Evolutionary conservation across 2,797 vertebrate genomes (phyloP).

Genomic region (Takifugu rubripes): DNA sequence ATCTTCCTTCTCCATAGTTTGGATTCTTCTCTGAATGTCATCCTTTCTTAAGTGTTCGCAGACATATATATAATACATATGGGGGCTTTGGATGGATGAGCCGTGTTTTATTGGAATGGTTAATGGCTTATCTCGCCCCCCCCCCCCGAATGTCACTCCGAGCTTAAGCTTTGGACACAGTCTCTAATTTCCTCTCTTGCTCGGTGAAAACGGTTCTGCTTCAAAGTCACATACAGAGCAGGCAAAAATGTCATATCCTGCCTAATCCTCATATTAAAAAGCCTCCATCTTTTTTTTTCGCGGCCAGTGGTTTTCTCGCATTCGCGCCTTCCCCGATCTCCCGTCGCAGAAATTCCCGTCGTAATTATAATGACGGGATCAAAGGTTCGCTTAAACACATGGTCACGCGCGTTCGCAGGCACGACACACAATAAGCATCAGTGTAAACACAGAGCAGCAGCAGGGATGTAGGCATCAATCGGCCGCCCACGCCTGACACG

Average conservation of each 20-base stretch:
- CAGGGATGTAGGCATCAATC: constrained; percentile 44
- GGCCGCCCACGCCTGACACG: constrained; percentile 22
- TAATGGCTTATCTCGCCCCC: constrained; percentile 38
- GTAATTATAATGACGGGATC: constrained; percentile 26
- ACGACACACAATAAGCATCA: constrained; percentile 4
- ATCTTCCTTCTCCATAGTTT: constrained; percentile 58
- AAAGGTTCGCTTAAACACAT: constrained; percentile 19
- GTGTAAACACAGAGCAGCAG: constrained; percentile 30
- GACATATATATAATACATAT: constrained; percentile 24
- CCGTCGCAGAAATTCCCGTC: constrained; percentile 12
- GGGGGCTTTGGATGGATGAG: constrained; percentile 38
- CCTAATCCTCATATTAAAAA: constrained; percentile 60
- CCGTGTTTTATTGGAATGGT: constrained; percentile 34
- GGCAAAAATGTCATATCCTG: constrained; percentile 39
- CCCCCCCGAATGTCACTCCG: constrained; percentile 22
- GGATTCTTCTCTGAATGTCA: constrained; percentile 46
- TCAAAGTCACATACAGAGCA: constrained; percentile 42
- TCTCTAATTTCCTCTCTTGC: constrained; percentile 50
- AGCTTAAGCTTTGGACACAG: constrained; percentile 37
- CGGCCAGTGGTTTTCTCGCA: constrained; percentile 26
- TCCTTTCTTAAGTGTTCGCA: constrained; percentile 36
- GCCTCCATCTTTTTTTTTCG: constrained; percentile 18
- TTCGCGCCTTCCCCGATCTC: constrained; percentile 16
- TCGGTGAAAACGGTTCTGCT: constrained; percentile 35
- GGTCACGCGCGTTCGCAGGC: not conserved